Evolutionary conservation across 2,888 invertebrate genomes (phyloP), one percentile per base, ranked within the genome.

Genomic region (Brachyopa scutellaris): DNA sequence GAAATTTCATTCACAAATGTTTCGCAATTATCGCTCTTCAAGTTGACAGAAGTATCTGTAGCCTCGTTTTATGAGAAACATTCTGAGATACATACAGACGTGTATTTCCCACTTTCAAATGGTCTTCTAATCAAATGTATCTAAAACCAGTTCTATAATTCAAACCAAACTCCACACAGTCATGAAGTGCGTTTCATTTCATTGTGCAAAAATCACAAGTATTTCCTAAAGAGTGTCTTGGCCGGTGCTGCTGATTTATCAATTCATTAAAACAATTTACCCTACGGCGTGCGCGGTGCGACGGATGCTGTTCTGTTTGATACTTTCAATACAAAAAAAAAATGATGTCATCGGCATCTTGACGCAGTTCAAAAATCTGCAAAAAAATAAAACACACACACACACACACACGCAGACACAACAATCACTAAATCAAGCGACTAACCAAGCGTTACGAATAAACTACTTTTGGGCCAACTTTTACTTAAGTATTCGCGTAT

Each of bases 81-180:
- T 26, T 26, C 26, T 26, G 26, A 3, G 26, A 3, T 6, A 26
- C 26, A 26, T 3, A 5, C 3, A 26, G n/a, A n/a, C n/a, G n/a
- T n/a, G n/a, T 73, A 62, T 67, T 79, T 73, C 47, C 49, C 67
- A 74, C 74, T 55, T 79, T 73, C 74, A 74, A 80, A 80, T 36
- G 49, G 51, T 74, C 36, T 55, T 74, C 74, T 67, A 62, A 80
- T 74, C 74, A 42, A 74, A 70, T 53, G 23, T 29, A 73, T 64
- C 66, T 7, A 23, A 82, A 82, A 82, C 82, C 82, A 70, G 82
- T 82, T 82, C 40, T 55, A 67, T 5, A 26, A 5, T 62, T 62
- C 74, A 49, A 64, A 62, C 57, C 40, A 51, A 59, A 45, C 33
- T 47, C 55, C n/a, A n/a, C n/a, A n/a, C n/a, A 45, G 45, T 53